Conservation (phyloP, 1,140 invertebrate species). For the Dinoponera quadriceps region DNA sequence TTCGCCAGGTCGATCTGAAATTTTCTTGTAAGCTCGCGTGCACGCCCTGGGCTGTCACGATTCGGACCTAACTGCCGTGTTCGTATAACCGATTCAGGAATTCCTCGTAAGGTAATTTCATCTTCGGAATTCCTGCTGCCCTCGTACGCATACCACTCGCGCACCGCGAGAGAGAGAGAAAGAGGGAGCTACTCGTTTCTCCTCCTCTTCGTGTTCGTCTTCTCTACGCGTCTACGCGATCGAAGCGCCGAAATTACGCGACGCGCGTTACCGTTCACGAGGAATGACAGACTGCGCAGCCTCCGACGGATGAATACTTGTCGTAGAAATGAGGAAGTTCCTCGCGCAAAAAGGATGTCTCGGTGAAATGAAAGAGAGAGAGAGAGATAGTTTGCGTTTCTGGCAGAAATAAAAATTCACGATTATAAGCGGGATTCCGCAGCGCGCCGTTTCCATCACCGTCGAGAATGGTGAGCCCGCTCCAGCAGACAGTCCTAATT, state of each 20-base stretch:
- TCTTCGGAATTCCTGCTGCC: conserved; percentile 81
- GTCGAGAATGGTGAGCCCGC: no score
- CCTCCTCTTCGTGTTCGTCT: conserved; percentile 57
- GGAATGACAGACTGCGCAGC: neutral
- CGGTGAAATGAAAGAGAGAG: no score
- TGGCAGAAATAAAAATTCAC: no score
- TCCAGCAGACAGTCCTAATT: conserved; percentile 16
- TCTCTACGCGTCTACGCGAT: conserved; percentile 15
- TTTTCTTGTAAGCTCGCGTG: conserved; percentile 85
- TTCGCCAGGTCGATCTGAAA: conserved; percentile 85
- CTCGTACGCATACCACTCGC: conserved; percentile 51
- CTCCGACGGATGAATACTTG: no score
- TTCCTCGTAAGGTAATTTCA: conserved; percentile 84
- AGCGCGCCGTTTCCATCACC: no score
- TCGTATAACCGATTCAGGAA: conserved; percentile 83
- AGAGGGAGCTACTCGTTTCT: conserved; percentile 10
- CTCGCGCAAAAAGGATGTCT: no score
- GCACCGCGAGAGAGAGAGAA: conserved; percentile 33
- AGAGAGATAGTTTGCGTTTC: no score
- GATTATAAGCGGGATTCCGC: no score
- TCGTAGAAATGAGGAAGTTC: no score
- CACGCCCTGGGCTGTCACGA: conserved; percentile 85
- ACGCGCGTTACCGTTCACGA: neutral
- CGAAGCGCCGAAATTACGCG: conserved; percentile 11
- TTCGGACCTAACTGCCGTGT: conserved; percentile 83